A percentile compares a stretch with the other conserved stretches of the same genome.
These are phyloP conservation scores for Nemotelus pantherinus DNA, from an alignment of 2,888 invertebrate species.

Conservation along the genomic window DNA sequence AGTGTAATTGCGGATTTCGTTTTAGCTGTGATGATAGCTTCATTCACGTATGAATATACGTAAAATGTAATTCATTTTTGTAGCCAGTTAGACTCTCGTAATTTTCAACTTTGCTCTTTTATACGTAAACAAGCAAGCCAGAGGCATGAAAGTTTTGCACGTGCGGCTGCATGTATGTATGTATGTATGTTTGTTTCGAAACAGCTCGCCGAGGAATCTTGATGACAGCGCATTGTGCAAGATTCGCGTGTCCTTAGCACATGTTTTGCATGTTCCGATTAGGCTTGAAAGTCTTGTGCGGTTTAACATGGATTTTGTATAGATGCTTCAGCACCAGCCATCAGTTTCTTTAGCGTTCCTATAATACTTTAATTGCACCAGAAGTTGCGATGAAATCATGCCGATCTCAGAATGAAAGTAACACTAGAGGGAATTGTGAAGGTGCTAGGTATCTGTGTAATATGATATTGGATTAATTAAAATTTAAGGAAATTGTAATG, in stretches of 20 bases:
- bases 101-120: too few relatives aligned
- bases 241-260: conserved; percentile 44
- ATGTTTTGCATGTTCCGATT: conserved; percentile 45
- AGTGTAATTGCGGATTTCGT: too few relatives aligned
- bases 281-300: conserved; percentile 43
- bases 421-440: neutral
- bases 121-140: too few relatives aligned
- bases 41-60: too few relatives aligned
- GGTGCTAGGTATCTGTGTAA: neutral
- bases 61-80: too few relatives aligned
- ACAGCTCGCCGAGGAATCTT: conserved; percentile 12
- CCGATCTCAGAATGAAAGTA: neutral
- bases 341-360: conserved; percentile 10
- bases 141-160: too few relatives aligned
- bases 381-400: conserved; percentile 28
- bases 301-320: conserved; percentile 41
- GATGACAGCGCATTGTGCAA: conserved; percentile 44
- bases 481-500: conserved; percentile 4
- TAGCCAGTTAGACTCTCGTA: too few relatives aligned
- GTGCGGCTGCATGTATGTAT: too few relatives aligned
- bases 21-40: too few relatives aligned
- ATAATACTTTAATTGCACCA: conserved; percentile 40
- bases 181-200: too few relatives aligned
- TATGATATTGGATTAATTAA: conserved; percentile 1
- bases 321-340: conserved; percentile 30